These are phyloP conservation scores for Seira musarum DNA, from an alignment of 2,888 invertebrate species.

Conservation along the genomic window DNA sequence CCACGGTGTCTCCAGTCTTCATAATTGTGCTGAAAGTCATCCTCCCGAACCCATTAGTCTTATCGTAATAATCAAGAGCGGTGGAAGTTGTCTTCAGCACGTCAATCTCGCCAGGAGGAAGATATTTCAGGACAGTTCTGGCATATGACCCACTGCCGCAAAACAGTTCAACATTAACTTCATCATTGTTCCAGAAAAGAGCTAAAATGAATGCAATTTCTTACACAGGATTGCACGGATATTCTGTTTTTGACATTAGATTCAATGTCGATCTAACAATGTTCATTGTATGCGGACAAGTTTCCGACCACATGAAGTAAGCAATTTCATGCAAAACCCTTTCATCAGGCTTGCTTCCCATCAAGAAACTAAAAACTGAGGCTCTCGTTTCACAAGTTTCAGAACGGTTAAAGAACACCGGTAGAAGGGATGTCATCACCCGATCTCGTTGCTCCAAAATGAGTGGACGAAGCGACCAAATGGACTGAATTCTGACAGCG, in stretches of 20 bases:
- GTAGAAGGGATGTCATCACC: constrained; percentile 59
- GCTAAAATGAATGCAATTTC: neutral
- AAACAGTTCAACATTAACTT: too few species aligned
- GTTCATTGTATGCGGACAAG: constrained; percentile 66
- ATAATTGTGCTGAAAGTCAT: constrained; percentile 54
- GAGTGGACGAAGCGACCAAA: constrained; percentile 65
- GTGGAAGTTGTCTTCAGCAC: constrained; percentile 61
- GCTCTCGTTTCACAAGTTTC: constrained; percentile 67
- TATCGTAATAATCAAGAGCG: constrained; percentile 64
- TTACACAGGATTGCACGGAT: constrained; percentile 65
- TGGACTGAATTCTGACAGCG: constrained; percentile 65
- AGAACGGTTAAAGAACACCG: constrained; percentile 67
- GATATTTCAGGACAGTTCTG: constrained; percentile 65
- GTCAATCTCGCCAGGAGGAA: constrained; percentile 66
- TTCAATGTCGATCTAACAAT: constrained; percentile 63
- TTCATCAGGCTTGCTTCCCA: constrained; percentile 59
- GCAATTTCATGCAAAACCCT: constrained; percentile 67
- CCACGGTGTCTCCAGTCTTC: constrained; percentile 61
- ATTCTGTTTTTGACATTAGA: constrained; percentile 61
- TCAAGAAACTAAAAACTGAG: constrained; percentile 64
- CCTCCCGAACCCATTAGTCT: constrained; percentile 64
- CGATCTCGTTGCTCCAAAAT: constrained; percentile 38
- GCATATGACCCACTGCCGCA: constrained; percentile 58
- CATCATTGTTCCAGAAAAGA: too few species aligned
- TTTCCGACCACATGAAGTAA: constrained; percentile 69